Base-by-base conservation (phyloP, 2,113 vertebrate genomes). In the Ciconia stormi region DNA sequence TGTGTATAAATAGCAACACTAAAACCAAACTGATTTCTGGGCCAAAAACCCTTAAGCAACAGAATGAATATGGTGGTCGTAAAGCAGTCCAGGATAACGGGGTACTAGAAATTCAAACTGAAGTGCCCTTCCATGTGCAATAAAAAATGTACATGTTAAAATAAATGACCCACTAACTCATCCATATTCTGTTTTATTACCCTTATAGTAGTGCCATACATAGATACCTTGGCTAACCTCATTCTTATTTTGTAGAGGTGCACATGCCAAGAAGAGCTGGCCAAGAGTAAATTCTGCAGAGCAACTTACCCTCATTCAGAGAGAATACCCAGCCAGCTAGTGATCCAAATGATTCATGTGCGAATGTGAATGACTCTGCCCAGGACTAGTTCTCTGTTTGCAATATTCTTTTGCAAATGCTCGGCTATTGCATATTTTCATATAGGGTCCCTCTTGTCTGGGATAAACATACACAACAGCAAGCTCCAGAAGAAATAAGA, bases 191-290 rank as follows among this genome's bases (percentile, higher is more conserved):
- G 22, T 80, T 93, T 89, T 94, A 90, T 89, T 91, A 44, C 86
- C 49, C 76, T 50, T 84, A 66, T 85, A 38, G 21, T 30, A 80
- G 46, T 56, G 91, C 63, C 81, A 61, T 49, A 49, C 40, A 47
- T 30, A 72, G 87, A 83, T 76, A 95, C 52, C 59, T 92, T 93
- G 93, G 93, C 94, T 93, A 91, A 95, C 89, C 62, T 87, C 72
- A 73, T 87, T 90, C 76, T 76, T 88, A 30, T 81, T 97, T 95
- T 40, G 10, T 34, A 7, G 50, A 94, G 40, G 20, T 70, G 22
- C 59, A 46, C 53, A 30, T 46, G 89, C 94, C 97, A 96, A 90
- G 85, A 88, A 83, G 36, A 40, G 52, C 83, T 87, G 92, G 93
- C 95, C 71, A 80, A 89, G 70, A 95, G 62, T 71, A 90, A 97